Base-by-base conservation (phyloP, 2,113 vertebrate species). In the Scomber scombrus region DNA sequence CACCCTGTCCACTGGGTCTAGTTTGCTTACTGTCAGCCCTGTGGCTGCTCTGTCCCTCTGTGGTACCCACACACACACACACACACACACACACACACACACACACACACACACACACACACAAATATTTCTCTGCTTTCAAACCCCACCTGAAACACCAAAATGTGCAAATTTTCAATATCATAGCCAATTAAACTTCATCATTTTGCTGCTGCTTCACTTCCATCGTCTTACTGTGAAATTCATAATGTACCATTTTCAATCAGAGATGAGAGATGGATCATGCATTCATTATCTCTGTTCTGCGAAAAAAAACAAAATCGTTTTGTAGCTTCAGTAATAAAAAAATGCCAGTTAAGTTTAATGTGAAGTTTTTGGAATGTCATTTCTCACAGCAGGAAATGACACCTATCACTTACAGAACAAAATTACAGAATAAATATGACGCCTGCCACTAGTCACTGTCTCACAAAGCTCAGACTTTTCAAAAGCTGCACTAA, bases 21-120 rank as follows among this genome's bases (percentile, higher is more conserved):
- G 84, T 91, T 93, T 88, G 81, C 82, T 92, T 84, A 87, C 85
- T 89, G 90, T 90, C 87, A 83, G 81, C 80, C 85, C 81, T 83
- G 75, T 82, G 87, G 88, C 77, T 73, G 76, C 77, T 56, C 78
- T 51, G 52, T 85, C 80, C 87, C 77, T 71, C 81, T 74, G 64
- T 19, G 45, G 62, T 75, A 62, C 73, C 80, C 84, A 67, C 75
- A 70, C 60, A n/a, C 62, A 71, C 19, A 60, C 61, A 71, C 29
- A 54, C 60, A 55, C 58, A 19, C 19, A 61, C 26, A 69, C 61
- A 66, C 31, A 55, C 64, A 60, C 50, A 49, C 72, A 73, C 47
- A 75, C 54, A 68, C 64, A 56, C 66, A 69, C 55, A 60, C 26
- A 13, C n/a, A n/a, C n/a, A n/a, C n/a, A n/a, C n/a, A n/a, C n/a